These are phyloP conservation scores for Sebastes aleutianus DNA, from an alignment of 2,797 vertebrate genomes.

Conservation along the genomic window DNA sequence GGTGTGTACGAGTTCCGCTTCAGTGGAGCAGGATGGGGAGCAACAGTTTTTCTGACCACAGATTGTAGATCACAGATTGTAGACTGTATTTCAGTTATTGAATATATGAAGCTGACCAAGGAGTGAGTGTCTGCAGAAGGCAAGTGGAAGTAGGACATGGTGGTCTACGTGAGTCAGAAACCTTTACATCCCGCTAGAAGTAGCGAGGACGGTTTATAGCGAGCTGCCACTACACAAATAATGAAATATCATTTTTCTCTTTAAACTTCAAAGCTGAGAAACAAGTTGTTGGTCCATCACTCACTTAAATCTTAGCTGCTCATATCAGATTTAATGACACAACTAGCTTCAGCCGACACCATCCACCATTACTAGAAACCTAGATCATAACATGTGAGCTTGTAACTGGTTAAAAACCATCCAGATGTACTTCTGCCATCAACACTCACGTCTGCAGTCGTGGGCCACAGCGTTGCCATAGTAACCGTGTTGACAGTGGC, in stretches of 20 bases:
- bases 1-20: too few species aligned
- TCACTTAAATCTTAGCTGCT: neutral
- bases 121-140: too few species aligned
- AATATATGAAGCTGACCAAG: too few species aligned
- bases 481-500: constrained; percentile 83
- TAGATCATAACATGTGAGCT: neutral
- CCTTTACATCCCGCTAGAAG: too few species aligned
- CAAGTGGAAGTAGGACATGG: too few species aligned
- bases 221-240: neutral
- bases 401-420: neutral
- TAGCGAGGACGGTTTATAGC: too few species aligned
- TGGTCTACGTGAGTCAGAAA: too few species aligned
- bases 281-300: neutral
- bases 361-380: neutral
- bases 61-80: too few species aligned
- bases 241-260: neutral
- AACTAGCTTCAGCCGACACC: neutral
- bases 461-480: constrained; percentile 84
- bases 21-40: too few species aligned
- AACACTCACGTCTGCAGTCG: constrained; percentile 86
- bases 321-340: too few species aligned
- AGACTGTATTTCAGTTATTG: too few species aligned
- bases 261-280: neutral
- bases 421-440: neutral
- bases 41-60: too few species aligned